Evolutionary conservation across 1,140 invertebrate species (phyloP).

Genomic region (Achroia grisella): DNA sequence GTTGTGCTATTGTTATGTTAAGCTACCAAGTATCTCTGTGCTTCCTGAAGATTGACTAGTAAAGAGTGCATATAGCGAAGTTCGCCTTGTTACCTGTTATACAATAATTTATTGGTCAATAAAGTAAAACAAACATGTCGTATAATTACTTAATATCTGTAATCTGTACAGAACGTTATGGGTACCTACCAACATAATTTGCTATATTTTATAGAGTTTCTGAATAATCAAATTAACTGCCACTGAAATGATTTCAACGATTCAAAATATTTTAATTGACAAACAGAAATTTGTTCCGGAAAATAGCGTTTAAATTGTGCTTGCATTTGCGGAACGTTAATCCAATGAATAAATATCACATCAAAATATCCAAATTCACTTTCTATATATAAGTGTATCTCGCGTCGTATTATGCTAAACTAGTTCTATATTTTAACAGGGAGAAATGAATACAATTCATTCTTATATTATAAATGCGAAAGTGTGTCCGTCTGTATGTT

Average conservation of each 20-base stretch:
- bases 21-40: too few relatives aligned
- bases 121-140: background rate
- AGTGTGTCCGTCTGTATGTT: too few relatives aligned
- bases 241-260: constrained; percentile 58
- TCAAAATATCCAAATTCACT: constrained; percentile 35
- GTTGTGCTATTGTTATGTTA: too few relatives aligned
- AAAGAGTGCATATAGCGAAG: too few relatives aligned
- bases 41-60: too few relatives aligned
- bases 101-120: too few relatives aligned
- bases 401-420: too few relatives aligned
- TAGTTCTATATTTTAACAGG: too few relatives aligned
- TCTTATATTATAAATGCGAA: too few relatives aligned
- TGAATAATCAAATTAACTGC: constrained; percentile 54
- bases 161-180: background rate
- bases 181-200: constrained; percentile 19
- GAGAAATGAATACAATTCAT: too few relatives aligned
- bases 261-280: constrained; percentile 70
- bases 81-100: too few relatives aligned
- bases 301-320: constrained; percentile 60
- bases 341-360: constrained; percentile 57
- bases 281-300: constrained; percentile 58
- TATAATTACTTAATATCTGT: background rate
- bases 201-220: constrained; percentile 36
- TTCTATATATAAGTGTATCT: constrained; percentile 10
- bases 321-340: constrained; percentile 58